Evolutionary conservation across 2,888 invertebrate species (phyloP), one percentile per base, ranked within the genome.

Genomic region (Lycaena phlaeas): DNA sequence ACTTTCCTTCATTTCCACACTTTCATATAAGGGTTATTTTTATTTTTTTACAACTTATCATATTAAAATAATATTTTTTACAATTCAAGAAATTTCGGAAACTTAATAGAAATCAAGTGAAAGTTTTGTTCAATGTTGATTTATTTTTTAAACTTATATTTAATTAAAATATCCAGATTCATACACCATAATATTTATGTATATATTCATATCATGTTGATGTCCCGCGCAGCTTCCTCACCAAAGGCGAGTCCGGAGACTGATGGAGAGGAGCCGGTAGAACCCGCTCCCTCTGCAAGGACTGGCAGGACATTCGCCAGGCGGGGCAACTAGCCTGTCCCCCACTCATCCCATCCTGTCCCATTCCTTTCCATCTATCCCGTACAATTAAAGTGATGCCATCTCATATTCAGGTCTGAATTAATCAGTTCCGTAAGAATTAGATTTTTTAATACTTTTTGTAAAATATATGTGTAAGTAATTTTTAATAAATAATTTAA

Each of bases 391-490:
- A 14, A 41, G 42, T 45, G 44, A 46, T 43, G 46, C 51, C 53
- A 46, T 51, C 42, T 45, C 40, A 48, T 51, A 45, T 49, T 49
- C 43, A 45, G 50, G 46, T 52, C 45, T 48, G 38, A 52, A 48
- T 51, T 59, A 54, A 57, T 58, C 56, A 51, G 50, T 55, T 40
- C 47, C 45, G 17, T 57, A 63, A 56, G 56, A 61, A 63, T 61
- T 58, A 61, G 58, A 61, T 61, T 61, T 64, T 56, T 67, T 69
- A 67, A 67, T 65, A 64, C 63, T 57, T 61, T 64, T 64, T 78
- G 68, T 79, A 79, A 79, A 78, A 79, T 77, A 34, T 22, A 71
- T 60, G 59, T 68, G 57, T 79, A 76, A 76, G 77, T 76, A 66
- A 69, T 74, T 73, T 72, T 69, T 68, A 70, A 72, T 68, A 73